Evolutionary conservation across 2,113 vertebrate species (phyloP).

Genomic region (Clarias batrachus): DNA sequence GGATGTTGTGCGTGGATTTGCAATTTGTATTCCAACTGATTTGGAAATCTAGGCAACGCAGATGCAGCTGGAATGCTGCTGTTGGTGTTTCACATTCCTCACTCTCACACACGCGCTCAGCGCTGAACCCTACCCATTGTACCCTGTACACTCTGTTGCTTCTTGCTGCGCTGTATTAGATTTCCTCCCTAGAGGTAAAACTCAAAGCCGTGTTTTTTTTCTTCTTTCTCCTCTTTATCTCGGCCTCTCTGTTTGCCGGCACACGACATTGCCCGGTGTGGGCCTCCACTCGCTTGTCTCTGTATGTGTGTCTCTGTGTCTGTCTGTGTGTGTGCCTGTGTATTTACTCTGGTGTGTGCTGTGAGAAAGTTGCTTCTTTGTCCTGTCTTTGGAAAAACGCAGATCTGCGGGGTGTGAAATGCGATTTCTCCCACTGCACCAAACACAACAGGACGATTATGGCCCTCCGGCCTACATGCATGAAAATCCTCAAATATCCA

Average conservation of each 20-base stretch:
- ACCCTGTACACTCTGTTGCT: slow-evolving; percentile 47
- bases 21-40: not conserved
- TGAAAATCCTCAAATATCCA: slow-evolving; percentile 23
- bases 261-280: slow-evolving; percentile 58
- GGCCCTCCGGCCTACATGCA: slow-evolving; percentile 55
- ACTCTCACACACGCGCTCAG: slow-evolving; percentile 8
- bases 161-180: slow-evolving; percentile 39
- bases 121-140: slow-evolving; percentile 48
- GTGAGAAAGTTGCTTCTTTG: slow-evolving; percentile 62
- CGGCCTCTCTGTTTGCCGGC: slow-evolving; percentile 55
- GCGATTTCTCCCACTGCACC: slow-evolving; percentile 60
- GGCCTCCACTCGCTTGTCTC: slow-evolving; percentile 59
- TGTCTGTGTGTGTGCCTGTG: slow-evolving; percentile 48
- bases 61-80: slow-evolving; percentile 74
- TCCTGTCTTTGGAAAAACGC: slow-evolving; percentile 55
- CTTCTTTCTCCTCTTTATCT: slow-evolving; percentile 13
- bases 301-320: slow-evolving; percentile 48
- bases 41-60: slow-evolving; percentile 66
- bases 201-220: slow-evolving; percentile 23
- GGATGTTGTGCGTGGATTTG: not conserved
- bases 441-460: slow-evolving; percentile 69
- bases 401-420: slow-evolving; percentile 69
- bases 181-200: slow-evolving; percentile 50
- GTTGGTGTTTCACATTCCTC: slow-evolving; percentile 78
- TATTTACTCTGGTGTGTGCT: slow-evolving; percentile 63